These are phyloP conservation scores for Egretta garzetta DNA, from an alignment of 2,113 vertebrate species.

Conservation along the genomic window DNA sequence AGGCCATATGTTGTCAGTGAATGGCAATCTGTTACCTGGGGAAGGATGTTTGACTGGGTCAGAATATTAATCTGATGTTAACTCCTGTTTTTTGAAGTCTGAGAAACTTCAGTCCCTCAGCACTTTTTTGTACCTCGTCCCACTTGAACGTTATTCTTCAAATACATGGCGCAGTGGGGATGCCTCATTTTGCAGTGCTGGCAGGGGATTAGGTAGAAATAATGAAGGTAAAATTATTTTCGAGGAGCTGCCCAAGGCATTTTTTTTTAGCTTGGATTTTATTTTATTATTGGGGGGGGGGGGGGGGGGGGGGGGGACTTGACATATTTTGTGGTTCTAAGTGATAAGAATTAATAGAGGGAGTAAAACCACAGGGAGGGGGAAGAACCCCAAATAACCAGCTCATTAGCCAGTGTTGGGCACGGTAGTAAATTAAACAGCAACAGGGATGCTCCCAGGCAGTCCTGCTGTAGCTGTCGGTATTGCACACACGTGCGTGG, in stretches of 20 bases:
- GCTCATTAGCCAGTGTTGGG: not conserved
- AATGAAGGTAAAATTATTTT: not conserved
- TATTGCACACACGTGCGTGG: not conserved
- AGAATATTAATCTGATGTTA: not conserved
- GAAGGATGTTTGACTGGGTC: not conserved
- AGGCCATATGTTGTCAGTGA: not conserved
- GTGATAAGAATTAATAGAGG: constrained; percentile 26
- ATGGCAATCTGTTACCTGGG: not conserved
- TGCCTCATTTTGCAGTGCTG: not conserved
- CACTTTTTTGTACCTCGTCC: not conserved
- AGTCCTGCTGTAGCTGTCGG: not conserved
- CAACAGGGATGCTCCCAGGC: not conserved
- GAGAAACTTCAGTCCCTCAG: not conserved
- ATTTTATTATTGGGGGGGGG: not conserved
- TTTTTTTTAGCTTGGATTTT: not conserved
- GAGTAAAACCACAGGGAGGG: not conserved
- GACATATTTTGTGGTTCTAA: constrained; percentile 23
- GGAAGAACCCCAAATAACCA: not conserved
- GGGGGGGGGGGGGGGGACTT: not conserved
- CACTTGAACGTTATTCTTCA: not conserved
- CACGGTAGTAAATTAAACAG: not conserved
- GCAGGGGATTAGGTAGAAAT: not conserved
- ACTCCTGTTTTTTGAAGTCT: not conserved
- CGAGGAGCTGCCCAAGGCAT: not conserved
- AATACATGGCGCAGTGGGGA: not conserved